A percentile compares a stretch with the other conserved stretches of the same genome.
phyloP scores from a whole-genome alignment of 37 sponge, comb jelly and placozoan species.

The Mnemiopsis leidyi region DNA sequence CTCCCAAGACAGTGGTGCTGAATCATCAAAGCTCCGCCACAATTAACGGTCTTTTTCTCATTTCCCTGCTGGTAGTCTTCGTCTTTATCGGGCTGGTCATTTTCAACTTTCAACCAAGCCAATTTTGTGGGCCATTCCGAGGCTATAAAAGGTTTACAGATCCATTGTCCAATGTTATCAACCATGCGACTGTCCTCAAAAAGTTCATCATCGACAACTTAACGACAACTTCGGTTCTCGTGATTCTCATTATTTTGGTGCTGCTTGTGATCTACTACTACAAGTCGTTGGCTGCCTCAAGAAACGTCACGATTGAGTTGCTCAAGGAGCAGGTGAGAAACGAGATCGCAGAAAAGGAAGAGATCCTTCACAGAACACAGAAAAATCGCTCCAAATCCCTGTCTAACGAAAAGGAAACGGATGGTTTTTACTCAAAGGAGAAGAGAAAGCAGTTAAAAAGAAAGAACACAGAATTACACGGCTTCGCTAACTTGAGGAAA shows the following conservation, averaged over 20 bases:
- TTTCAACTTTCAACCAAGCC: slow-evolving; percentile 7
- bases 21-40: background rate
- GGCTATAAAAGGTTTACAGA: background rate
- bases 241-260: background rate
- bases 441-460: no score
- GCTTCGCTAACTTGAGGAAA: no score
- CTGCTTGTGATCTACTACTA: slow-evolving; percentile 5
- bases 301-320: background rate
- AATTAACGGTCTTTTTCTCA: slow-evolving; percentile 25
- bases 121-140: background rate
- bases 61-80: background rate
- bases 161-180: background rate
- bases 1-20: background rate
- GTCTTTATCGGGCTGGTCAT: slow-evolving; percentile 5
- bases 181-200: background rate
- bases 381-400: no score
- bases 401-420: no score
- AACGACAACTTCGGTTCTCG: background rate
- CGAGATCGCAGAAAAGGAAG: background rate
- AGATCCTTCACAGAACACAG: no score
- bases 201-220: slow-evolving; percentile 7
- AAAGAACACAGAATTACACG: no score
- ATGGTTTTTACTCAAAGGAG: no score
- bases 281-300: slow-evolving; percentile 3
- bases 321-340: slow-evolving; percentile 29